Base-by-base conservation (phyloP, 2,113 vertebrate species). In the Myodes glareolus region DNA sequence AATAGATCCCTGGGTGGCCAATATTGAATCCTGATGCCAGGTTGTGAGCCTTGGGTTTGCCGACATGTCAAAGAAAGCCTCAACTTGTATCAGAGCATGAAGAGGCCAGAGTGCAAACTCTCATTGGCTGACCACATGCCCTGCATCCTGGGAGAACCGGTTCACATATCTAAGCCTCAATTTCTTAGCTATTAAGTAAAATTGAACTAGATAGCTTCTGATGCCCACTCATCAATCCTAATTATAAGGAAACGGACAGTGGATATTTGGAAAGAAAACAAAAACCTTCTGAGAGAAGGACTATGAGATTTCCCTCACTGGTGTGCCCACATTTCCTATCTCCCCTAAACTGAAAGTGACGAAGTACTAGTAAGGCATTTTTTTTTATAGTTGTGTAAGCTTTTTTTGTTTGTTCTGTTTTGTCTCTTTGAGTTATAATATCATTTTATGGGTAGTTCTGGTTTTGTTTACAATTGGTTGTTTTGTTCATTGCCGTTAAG, bases 261-360 rank as follows among this genome's bases (percentile, higher is more conserved):
- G 52, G 84, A 45, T 81, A 80, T 12, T 16, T 39, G 94, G 33
- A 36, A 52, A 50, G 10, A 10, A 87, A 52, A 68, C 33, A 52
- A 31, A 65, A 77, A 63, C 45, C 31, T 70, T n/a, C 16, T 33
- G n/a, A n/a, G 45, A 55, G n/a, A 76, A 82, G 61, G 88, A 75
- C 65, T 84, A 9, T 23, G 89, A 61, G 12, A 70, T 86, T 73
- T 55, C 76, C 76, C 36, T 92, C 5, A 86, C 25, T 23, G 55
- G 42, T 39, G 0, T 47, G 45, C 78, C 73, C 27, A 36, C 45
- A 0, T 88, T 78, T 94, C 50, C 39, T 81, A 50, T 76, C 36
- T 90, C 82, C n/a, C 81, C 39, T 85, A 75, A 94, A 85, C 36
- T 76, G 42, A 94, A 94, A 92, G 55, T 67, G 5, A 78, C 5